Conservation (phyloP, 2,797 vertebrate species). For the Crenuchus spilurus region DNA sequence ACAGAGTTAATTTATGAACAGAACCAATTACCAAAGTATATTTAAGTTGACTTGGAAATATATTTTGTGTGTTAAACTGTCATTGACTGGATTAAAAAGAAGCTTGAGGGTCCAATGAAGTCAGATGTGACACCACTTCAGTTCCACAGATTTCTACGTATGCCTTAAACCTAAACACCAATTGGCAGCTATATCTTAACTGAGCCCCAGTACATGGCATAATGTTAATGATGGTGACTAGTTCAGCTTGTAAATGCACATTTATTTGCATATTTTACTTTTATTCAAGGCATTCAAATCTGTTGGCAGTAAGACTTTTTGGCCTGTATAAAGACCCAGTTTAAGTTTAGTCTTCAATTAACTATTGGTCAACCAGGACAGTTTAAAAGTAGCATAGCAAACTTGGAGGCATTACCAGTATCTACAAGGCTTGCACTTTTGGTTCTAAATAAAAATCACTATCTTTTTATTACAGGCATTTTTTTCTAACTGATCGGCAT, state of each 20-base stretch:
- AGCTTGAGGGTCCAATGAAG: conserved; percentile 43
- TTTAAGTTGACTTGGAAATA: conserved; percentile 67
- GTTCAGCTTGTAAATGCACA: neutral
- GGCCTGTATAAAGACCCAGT: neutral
- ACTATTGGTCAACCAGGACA: neutral
- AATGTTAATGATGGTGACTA: neutral
- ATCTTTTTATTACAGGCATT: neutral
- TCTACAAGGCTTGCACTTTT: neutral
- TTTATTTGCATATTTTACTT: neutral
- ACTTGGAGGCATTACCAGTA: neutral
- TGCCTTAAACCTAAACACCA: conserved; percentile 47
- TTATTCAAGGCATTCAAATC: neutral
- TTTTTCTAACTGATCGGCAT: neutral
- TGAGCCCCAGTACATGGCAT: neutral
- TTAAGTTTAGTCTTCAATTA: neutral
- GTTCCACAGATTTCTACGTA: conserved; percentile 24
- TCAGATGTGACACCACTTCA: neutral
- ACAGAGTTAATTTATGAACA: conserved; percentile 58
- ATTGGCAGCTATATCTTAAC: conserved; percentile 51
- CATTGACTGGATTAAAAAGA: conserved; percentile 72
- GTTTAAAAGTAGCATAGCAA: neutral
- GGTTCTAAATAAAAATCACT: neutral
- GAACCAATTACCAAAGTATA: conserved; percentile 77
- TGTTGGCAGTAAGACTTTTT: neutral
- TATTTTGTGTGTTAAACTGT: conserved; percentile 55